These are phyloP conservation scores for Latrodectus elegans DNA, from an alignment of 2,888 invertebrate species.

Conservation along the genomic window DNA sequence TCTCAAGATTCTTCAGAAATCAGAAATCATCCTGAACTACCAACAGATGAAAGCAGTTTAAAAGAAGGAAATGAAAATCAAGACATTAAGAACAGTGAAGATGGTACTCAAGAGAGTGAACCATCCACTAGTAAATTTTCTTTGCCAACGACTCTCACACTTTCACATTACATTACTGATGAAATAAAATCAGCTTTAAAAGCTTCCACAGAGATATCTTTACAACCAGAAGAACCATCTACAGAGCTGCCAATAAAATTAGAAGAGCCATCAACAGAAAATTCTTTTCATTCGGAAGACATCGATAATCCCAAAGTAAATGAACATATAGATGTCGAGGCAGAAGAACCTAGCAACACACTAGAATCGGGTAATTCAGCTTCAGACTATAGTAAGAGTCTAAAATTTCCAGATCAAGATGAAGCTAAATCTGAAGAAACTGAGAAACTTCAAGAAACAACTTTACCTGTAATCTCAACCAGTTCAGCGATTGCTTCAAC, in stretches of 20 bases:
- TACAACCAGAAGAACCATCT: too few relatives aligned
- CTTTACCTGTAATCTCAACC: too few relatives aligned
- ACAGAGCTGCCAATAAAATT: background rate
- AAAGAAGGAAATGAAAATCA: too few relatives aligned
- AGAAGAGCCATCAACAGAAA: background rate
- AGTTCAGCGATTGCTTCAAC: too few relatives aligned
- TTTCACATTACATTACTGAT: too few relatives aligned
- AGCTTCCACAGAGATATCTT: too few relatives aligned
- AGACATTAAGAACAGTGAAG: too few relatives aligned
- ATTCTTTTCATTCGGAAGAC: background rate
- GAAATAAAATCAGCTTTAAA: too few relatives aligned
- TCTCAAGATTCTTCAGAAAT: background rate
- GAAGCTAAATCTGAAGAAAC: background rate
- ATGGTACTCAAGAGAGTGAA: too few relatives aligned
- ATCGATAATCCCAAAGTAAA: background rate
- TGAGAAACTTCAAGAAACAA: conserved; percentile 4
- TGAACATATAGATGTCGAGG: background rate
- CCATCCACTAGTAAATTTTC: too few relatives aligned
- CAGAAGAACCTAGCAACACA: background rate
- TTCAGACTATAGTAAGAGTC: background rate
- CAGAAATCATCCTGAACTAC: background rate
- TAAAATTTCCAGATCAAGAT: background rate
- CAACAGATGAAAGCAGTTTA: background rate
- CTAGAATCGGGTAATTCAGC: background rate
- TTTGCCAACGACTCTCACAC: too few relatives aligned